Percentiles rank a stretch among this genome's conserved stretches.
phyloP scores from a whole-genome alignment of 2,113 vertebrate species.

The Barnardius zonarius region DNA sequence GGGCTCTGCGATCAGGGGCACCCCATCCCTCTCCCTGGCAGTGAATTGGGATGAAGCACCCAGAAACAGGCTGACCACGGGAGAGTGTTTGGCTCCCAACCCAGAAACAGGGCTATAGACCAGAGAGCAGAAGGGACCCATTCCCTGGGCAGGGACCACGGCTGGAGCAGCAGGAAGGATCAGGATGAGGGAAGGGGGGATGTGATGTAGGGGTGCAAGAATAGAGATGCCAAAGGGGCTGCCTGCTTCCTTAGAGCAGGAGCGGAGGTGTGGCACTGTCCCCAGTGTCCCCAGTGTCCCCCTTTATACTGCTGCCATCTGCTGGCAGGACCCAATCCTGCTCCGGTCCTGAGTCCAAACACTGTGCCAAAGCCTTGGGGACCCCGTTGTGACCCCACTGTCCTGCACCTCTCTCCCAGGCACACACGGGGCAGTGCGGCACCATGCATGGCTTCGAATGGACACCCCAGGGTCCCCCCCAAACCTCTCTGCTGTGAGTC shows the following conservation, averaged over 20 bases:
- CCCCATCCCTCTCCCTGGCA: rapidly evolving
- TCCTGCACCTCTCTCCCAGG: not conserved
- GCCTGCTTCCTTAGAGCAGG: rapidly evolving
- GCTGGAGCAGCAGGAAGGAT: not conserved
- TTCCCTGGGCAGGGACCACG: rapidly evolving
- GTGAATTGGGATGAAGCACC: not conserved
- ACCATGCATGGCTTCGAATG: not conserved
- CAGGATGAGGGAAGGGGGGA: not conserved
- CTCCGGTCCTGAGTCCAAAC: not conserved
- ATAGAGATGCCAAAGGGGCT: not conserved
- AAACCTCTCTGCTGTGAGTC: not conserved
- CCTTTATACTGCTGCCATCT: slow-evolving; percentile 50
- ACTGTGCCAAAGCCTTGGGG: rapidly evolving
- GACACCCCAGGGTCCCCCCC: not conserved
- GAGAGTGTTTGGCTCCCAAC: not conserved
- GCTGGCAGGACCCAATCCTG: slow-evolving; percentile 22
- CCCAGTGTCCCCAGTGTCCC: not conserved
- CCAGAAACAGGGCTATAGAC: not conserved
- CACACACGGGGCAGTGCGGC: not conserved
- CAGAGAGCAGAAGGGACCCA: not conserved
- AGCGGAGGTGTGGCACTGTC: not conserved
- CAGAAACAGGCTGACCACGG: rapidly evolving
- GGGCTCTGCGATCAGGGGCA: not conserved
- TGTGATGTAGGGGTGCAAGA: not conserved
- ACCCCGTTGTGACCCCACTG: not conserved